These are phyloP conservation scores for Monopis laevigella DNA, from an alignment of 2,888 invertebrate genomes.

Conservation along the genomic window DNA sequence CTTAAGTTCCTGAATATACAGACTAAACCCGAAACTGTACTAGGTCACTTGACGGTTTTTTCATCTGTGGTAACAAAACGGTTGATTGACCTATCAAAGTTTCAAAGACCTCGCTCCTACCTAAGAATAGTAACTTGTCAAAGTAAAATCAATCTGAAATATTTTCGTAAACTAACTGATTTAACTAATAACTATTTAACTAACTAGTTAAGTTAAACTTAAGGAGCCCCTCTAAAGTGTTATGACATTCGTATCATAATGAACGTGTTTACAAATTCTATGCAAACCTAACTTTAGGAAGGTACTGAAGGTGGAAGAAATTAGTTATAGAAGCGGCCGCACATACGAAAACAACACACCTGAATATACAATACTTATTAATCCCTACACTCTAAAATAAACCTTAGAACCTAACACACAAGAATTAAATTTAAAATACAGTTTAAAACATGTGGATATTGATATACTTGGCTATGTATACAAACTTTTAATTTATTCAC, in stretches of 20 bases:
- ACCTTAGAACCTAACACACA: neutral
- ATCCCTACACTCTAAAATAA: neutral
- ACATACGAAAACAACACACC: conserved; percentile 7
- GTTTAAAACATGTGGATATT: neutral
- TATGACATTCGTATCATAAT: conserved; percentile 7
- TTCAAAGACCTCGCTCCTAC: too few relatives aligned
- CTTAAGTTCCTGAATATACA: too few relatives aligned
- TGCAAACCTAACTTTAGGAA: conserved; percentile 11
- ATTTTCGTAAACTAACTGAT: too few relatives aligned
- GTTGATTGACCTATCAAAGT: too few relatives aligned
- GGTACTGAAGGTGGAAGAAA: conserved; percentile 12
- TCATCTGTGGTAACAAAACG: too few relatives aligned
- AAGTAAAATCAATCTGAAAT: too few relatives aligned
- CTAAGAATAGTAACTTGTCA: too few relatives aligned
- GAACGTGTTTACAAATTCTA: conserved; percentile 11
- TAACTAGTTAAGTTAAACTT: neutral
- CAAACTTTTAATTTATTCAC: conserved; percentile 13
- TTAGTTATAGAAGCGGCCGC: conserved; percentile 7
- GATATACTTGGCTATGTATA: neutral
- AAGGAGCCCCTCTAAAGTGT: conserved; percentile 6
- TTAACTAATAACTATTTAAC: too few relatives aligned
- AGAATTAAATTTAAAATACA: neutral
- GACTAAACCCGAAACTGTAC: too few relatives aligned
- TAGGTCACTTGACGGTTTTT: too few relatives aligned
- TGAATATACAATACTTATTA: neutral